phyloP scores from a whole-genome alignment of 1,140 invertebrate species.

The Mactra quadrangularis region DNA sequence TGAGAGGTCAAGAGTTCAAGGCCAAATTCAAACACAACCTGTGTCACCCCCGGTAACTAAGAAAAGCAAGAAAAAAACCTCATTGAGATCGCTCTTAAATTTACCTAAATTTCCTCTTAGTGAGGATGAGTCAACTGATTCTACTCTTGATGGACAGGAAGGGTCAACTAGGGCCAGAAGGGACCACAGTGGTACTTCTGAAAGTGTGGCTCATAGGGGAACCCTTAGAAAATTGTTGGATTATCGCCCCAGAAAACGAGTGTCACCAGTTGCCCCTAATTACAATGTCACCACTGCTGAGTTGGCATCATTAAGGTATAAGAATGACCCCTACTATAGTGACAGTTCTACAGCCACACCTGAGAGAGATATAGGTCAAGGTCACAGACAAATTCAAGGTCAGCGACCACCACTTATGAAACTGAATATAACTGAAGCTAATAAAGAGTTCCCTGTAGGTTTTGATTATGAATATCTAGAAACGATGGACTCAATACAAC shows the following conservation, averaged over 20 bases:
- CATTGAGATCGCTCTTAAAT: conserved; percentile 44
- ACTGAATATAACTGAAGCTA: conserved; percentile 46
- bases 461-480: conserved; percentile 35
- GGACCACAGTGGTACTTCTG: neutral
- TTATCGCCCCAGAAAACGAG: conserved; percentile 1
- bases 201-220: conserved; percentile 3
- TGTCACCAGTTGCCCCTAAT: neutral
- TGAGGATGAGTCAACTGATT: conserved; percentile 46
- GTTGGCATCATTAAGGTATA: conserved; percentile 47
- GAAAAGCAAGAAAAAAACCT: conserved; percentile 53
- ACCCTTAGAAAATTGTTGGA: conserved; percentile 43
- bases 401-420: conserved; percentile 13
- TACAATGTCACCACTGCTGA: conserved; percentile 9
- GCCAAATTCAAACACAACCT: neutral
- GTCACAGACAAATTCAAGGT: too few relatives aligned
- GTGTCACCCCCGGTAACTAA: conserved; percentile 5
- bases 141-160: neutral
- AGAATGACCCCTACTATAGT: neutral
- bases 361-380: conserved; percentile 7
- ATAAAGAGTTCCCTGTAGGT: neutral
- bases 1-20: neutral
- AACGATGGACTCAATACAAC: conserved; percentile 15
- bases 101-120: conserved; percentile 53
- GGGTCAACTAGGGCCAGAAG: neutral
- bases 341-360: neutral